Percentiles rank a stretch among this genome's conserved stretches.
Evolutionary conservation across 2,797 vertebrate species (phyloP).

Genomic region (Bovichtus diacanthus): DNA sequence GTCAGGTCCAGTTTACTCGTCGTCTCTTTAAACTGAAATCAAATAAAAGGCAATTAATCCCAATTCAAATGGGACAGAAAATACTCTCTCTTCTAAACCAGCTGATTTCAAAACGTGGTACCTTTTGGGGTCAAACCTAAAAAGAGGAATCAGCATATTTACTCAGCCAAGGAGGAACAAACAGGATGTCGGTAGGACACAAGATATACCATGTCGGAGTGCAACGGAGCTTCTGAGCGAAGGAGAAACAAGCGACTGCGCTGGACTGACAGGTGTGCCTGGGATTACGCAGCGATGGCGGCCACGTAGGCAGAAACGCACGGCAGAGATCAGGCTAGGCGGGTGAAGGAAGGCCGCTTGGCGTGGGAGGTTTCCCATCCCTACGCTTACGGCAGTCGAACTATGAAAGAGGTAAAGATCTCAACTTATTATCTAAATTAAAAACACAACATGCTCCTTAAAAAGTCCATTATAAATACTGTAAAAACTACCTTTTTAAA

Average conservation of each 20-base stretch:
- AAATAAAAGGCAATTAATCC: neutral
- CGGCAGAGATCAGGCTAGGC: neutral
- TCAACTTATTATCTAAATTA: neutral
- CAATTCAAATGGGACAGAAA: neutral
- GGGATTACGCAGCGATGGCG: neutral
- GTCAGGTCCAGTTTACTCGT: too few relatives aligned
- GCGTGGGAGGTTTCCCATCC: too few relatives aligned
- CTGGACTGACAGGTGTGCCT: constrained; percentile 1
- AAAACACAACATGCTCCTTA: too few relatives aligned
- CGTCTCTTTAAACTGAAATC: neutral
- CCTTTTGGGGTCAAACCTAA: too few relatives aligned
- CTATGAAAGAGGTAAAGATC: neutral
- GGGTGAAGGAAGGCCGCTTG: too few relatives aligned
- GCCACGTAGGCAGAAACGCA: neutral
- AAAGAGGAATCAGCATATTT: too few relatives aligned
- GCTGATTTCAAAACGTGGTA: too few relatives aligned
- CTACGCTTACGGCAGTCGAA: neutral
- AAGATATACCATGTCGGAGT: constrained; percentile 3
- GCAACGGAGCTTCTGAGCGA: constrained; percentile 10
- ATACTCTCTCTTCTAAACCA: too few relatives aligned
- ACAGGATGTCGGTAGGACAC: constrained; percentile 34
- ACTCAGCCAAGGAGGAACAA: too few relatives aligned
- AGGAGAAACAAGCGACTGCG: constrained; percentile 2
- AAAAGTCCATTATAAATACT: too few relatives aligned
- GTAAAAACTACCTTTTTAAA: neutral